A percentile compares a stretch with the other conserved stretches of the same genome.
Conservation (phyloP, 2,113 vertebrate genomes). For the Syngnathus typhle region DNA sequence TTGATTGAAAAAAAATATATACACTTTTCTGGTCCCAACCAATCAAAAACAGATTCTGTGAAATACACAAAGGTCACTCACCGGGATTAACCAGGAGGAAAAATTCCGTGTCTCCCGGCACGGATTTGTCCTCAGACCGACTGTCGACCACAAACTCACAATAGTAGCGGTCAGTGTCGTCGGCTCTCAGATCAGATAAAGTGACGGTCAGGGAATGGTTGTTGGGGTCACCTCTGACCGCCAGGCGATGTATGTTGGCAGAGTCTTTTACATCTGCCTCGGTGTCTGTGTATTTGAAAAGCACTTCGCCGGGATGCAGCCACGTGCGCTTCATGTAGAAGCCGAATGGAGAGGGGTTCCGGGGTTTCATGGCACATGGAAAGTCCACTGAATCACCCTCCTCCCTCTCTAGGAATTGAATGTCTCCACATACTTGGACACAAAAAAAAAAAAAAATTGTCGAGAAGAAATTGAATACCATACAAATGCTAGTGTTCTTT, state of each 20-base stretch:
- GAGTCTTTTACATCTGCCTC: fast-evolving
- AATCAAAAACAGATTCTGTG: no score
- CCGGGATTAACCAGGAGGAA: conserved; percentile 53
- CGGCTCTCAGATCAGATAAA: conserved; percentile 44
- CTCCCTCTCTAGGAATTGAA: conserved; percentile 35
- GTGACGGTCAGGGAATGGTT: conserved; percentile 39
- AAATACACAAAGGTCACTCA: conserved; percentile 35
- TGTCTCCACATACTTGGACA: conserved; percentile 23
- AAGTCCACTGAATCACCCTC: conserved; percentile 50
- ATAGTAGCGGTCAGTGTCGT: conserved; percentile 60
- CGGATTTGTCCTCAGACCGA: fast-evolving
- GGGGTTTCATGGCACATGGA: conserved; percentile 16
- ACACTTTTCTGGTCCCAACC: no score
- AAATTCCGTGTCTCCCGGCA: conserved; percentile 34
- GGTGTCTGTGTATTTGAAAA: conserved; percentile 17
- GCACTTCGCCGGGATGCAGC: conserved; percentile 1
- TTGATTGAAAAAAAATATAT: no score
- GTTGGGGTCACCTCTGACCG: conserved; percentile 23
- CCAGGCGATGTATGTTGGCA: conserved; percentile 16
- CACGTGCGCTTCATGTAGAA: conserved; percentile 54
- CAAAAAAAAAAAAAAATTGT: neutral
- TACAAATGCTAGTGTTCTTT: no score
- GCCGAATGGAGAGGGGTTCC: neutral
- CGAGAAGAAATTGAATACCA: no score
- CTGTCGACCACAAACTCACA: conserved; percentile 47